Evolutionary conservation across 2,888 invertebrate species (phyloP), one percentile per base, ranked within the genome.

Genomic region (Palloptera scutellata): DNA sequence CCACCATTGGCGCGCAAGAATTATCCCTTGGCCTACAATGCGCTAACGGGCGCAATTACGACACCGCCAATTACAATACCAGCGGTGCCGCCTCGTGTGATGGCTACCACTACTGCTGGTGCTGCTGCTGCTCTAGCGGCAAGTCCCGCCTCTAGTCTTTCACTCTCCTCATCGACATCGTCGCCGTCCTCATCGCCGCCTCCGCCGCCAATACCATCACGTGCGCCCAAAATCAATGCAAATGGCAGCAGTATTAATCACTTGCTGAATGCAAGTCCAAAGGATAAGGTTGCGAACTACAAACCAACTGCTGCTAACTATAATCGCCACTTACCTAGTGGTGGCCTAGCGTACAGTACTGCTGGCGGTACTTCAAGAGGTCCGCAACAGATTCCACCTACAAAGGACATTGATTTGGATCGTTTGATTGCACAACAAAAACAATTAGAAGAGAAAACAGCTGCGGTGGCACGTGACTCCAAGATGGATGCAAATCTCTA

Each of bases 141-240:
- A 1, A 84, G 84, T 68, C 83, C 84, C 40, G 78, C 79, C 1
- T 83, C 84, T 1, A 78, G 76, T 66, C 77, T 83, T 43, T 83
- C 85, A 54, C 76, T 83, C 40, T 77, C 84, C 15, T 84, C 84
- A 0, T 83, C 84, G 5, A 81, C 83, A 58, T 81, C 83, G 3
- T 80, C 85, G 40, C 79, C 83, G 0, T 84, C 84, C 1, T 77
- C 80, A 1, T 83, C 83, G 13, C 83, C 84, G 3, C 84, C 84
- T 4, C 77, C 78, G 10, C 81, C 83, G 4, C 84, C 81, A 0
- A 75, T 84, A 66, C 84, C 84, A 0, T 78, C 76, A 58, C 77
- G 82, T 11, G 83, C 83, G 0, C 84, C 84, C 1, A 83, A 84
- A 62, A 68, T 72, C 1, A 68, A 69, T 12, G 77, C 78, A 0